Evolutionary conservation across 1,140 invertebrate species (phyloP), one percentile per base, ranked within the genome.

Genomic region (Drosophila sechellia): DNA sequence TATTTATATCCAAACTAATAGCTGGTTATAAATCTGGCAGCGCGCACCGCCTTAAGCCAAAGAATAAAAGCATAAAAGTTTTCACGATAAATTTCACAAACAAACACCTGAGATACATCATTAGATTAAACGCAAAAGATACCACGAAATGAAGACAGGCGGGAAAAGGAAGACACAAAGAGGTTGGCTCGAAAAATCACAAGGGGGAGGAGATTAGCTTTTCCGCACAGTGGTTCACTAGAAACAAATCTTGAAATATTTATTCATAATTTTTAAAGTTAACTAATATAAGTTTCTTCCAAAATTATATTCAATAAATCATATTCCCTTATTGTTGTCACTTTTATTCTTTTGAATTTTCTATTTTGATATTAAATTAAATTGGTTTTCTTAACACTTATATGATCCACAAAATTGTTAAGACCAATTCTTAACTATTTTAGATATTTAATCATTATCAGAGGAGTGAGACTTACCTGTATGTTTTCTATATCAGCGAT

Each of bases 11-110:
- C 84, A 78, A 84, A 89, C 80, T 90, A 89, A 89, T 89, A 77
- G 84, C 77, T 64, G 69, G 58, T 74, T 74, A 89, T 89, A 89
- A 89, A 89, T 89, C 85, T 70, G 68, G 66, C 40, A 20, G 37
- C 39, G 60, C 59, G 25, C 50, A 79, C 64, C 35, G 84, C 84
- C 83, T 74, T 89, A 89, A 89, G 84, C 84, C 79, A 77, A 65
- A 68, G 61, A 84, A 84, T 80, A 87, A 70, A 71, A 71, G 68
- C 84, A 86, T 81, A 87, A 79, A 77, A 79, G 78, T 87, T 89
- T 89, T 89, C 84, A 89, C 84, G 84, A 87, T 87, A 89, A 89
- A 89, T 89, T 89, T 89, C 84, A 89, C 84, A 89, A 89, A 84
- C 84, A 89, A 89, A 89, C 84, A 89, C 84, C 84, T 89, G 85